Percentiles rank a stretch among this genome's conserved stretches.
Conservation (phyloP, 2,888 invertebrate species). For the Polyommatus icarus region DNA sequence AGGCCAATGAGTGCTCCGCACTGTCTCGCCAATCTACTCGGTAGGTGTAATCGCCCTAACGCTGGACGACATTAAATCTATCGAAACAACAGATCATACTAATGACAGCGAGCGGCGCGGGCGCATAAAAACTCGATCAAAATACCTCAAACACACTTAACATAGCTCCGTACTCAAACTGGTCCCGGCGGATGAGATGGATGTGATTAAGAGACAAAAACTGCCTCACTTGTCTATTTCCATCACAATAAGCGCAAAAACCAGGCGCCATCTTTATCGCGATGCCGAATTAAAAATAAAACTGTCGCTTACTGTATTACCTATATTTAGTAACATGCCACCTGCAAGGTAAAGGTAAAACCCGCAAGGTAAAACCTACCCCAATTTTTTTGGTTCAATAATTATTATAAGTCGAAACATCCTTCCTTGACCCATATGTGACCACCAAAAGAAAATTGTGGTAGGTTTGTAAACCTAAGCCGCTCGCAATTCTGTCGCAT, state of each 20-base stretch:
- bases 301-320: background rate
- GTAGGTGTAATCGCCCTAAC: background rate
- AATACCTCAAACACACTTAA: slow-evolving; percentile 16
- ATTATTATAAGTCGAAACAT: no score
- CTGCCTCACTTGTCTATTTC: slow-evolving; percentile 37
- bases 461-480: no score
- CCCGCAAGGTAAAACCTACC: no score
- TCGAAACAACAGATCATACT: slow-evolving; percentile 11
- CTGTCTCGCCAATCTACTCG: no score
- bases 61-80: slow-evolving; percentile 3
- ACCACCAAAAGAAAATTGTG: no score
- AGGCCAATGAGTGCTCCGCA: no score
- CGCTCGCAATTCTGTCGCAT: no score
- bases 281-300: slow-evolving; percentile 16
- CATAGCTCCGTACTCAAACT: slow-evolving; percentile 20
- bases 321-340: no score
- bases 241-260: slow-evolving; percentile 37
- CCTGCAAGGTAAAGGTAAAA: no score
- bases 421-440: no score
- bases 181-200: slow-evolving; percentile 32
- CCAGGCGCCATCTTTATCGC: slow-evolving; percentile 21
- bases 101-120: slow-evolving; percentile 2
- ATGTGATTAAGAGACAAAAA: slow-evolving; percentile 40
- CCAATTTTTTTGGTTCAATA: no score
- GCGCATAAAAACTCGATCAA: slow-evolving; percentile 9